These are phyloP conservation scores for Rhysida immarginata DNA, from an alignment of 1,140 invertebrate genomes.

Conservation along the genomic window DNA sequence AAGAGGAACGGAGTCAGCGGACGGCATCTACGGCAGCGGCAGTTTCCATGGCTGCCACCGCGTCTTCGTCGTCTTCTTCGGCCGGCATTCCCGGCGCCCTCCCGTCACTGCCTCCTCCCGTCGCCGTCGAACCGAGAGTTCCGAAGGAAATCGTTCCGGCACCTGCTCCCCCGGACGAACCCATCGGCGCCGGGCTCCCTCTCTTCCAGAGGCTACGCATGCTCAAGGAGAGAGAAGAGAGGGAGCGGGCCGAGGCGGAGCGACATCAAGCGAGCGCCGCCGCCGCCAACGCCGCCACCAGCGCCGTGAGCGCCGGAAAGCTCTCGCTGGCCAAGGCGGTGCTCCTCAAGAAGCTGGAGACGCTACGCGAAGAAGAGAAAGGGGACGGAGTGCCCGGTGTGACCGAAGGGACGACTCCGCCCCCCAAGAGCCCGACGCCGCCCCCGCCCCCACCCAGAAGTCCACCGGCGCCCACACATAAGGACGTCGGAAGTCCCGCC, in stretches of 20 bases:
- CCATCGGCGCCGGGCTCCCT: slow-evolving; percentile 19
- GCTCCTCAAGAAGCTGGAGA: slow-evolving; percentile 11
- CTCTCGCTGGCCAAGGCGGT: slow-evolving; percentile 10
- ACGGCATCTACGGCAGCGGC: slow-evolving; percentile 15
- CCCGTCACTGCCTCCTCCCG: neutral
- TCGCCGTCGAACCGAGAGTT: slow-evolving; percentile 1
- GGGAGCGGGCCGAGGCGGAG: slow-evolving; percentile 15
- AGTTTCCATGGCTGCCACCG: neutral
- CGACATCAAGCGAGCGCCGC: slow-evolving; percentile 16
- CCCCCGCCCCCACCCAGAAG: neutral
- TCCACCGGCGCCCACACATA: neutral
- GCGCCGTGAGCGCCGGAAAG: slow-evolving; percentile 8
- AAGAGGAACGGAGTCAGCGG: slow-evolving; percentile 19
- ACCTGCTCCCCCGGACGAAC: slow-evolving; percentile 5
- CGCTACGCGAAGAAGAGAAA: slow-evolving; percentile 3
- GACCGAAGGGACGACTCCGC: too few relatives aligned
- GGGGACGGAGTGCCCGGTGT: neutral
- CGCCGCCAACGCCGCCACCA: slow-evolving; percentile 16
- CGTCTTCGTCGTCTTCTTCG: slow-evolving; percentile 11
- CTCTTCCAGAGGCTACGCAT: slow-evolving; percentile 19
- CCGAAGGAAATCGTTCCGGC: neutral
- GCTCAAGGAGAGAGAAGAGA: slow-evolving; percentile 19
- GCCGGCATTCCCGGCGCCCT: slow-evolving; percentile 3
- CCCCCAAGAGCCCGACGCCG: slow-evolving; percentile 4
- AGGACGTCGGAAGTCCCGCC: slow-evolving; percentile 1